Evolutionary conservation across 1,140 invertebrate species (phyloP).

Genomic region (Drosophila lini): DNA sequence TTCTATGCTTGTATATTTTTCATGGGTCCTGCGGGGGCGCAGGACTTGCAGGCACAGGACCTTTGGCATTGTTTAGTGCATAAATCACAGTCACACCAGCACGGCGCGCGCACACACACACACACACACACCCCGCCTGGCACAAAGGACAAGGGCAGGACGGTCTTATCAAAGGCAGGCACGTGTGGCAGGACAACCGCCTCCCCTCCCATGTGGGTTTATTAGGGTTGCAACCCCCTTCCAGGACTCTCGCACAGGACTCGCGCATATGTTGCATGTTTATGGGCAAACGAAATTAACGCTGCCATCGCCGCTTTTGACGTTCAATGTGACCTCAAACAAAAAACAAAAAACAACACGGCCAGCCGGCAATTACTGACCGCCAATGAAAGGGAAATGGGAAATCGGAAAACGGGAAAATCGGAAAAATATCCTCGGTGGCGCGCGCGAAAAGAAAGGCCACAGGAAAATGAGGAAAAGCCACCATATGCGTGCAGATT

Average conservation of each 20-base stretch:
- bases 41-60: conserved; percentile 25
- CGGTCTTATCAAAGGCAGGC: conserved; percentile 64
- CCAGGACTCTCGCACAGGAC: conserved; percentile 5
- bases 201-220: conserved; percentile 40
- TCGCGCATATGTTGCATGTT: conserved; percentile 78
- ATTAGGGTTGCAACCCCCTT: conserved; percentile 70
- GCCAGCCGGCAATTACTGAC: conserved; percentile 44
- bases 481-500: conserved; percentile 35
- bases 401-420: conserved; percentile 23
- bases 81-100: conserved; percentile 69
- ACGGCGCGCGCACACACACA: neutral
- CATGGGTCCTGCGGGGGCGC: neutral
- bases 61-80: conserved; percentile 70
- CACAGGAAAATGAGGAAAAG: conserved; percentile 28
- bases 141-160: conserved; percentile 5
- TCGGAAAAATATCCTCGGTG: too few relatives aligned
- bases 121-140: conserved; percentile 4
- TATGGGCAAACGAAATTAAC: conserved; percentile 79
- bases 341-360: conserved; percentile 51
- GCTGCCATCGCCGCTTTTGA: conserved; percentile 72
- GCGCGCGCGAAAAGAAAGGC: conserved; percentile 17
- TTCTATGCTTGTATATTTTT: conserved; percentile 1
- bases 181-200: conserved; percentile 56
- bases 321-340: conserved; percentile 73
- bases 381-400: conserved; percentile 32